Evolutionary conservation across 2,888 invertebrate genomes (phyloP).

Genomic region (Neoscelio sp.): DNA sequence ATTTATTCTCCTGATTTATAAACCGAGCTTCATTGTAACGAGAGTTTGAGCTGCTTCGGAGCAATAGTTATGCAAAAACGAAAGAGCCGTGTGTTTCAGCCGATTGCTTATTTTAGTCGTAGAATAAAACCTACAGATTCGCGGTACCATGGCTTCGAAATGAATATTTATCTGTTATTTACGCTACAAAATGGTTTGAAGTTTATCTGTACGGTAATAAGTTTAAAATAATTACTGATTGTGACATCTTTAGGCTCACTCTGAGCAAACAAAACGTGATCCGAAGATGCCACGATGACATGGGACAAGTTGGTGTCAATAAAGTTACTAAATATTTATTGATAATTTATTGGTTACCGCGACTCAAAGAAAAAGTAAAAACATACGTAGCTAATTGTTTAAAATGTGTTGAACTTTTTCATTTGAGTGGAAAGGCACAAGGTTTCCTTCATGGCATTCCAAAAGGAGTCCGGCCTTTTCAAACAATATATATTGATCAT

Average conservation of each 20-base stretch:
- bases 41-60: conserved; percentile 73
- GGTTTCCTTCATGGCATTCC: conserved; percentile 1
- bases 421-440: neutral
- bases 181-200: conserved; percentile 69
- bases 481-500: conserved; percentile 4
- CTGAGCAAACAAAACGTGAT: conserved; percentile 72
- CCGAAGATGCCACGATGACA: too few species aligned
- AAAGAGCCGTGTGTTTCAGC: conserved; percentile 51
- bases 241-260: conserved; percentile 70
- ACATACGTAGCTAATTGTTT: conserved; percentile 3
- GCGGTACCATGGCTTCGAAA: too few species aligned
- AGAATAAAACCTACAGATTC: conserved; percentile 69
- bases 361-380: neutral
- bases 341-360: conserved; percentile 12
- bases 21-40: conserved; percentile 78
- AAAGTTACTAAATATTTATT: conserved; percentile 48
- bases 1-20: conserved; percentile 62
- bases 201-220: conserved; percentile 70
- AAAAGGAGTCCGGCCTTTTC: neutral
- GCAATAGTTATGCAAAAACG: conserved; percentile 76
- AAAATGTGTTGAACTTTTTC: neutral
- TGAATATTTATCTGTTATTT: conserved; percentile 65
- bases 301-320: conserved; percentile 52
- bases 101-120: conserved; percentile 74
- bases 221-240: conserved; percentile 74